Evolutionary conservation across 2,113 vertebrate species (phyloP).

Genomic region (Eclectus roratus): DNA sequence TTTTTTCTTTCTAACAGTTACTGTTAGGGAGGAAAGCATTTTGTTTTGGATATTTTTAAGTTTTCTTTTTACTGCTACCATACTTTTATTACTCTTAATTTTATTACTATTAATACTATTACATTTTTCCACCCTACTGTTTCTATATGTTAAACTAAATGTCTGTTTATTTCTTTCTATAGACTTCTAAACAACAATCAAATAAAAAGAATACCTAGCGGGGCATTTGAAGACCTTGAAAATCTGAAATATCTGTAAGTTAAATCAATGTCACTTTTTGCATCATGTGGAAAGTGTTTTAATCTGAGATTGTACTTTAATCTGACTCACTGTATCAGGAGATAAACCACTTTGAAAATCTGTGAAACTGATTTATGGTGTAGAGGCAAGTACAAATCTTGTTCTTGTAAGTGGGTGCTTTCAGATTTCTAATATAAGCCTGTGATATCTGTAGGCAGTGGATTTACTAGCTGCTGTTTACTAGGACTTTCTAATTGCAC

Average conservation of each 20-base stretch:
- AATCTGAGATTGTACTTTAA: not conserved
- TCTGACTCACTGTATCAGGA: not conserved
- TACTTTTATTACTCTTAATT: not conserved
- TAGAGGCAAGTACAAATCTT: not conserved
- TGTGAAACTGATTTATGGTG: not conserved
- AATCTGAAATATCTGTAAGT: constrained; percentile 99
- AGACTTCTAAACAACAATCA: constrained; percentile 98
- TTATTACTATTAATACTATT: not conserved
- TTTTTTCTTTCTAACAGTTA: not conserved
- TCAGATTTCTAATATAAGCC: not conserved
- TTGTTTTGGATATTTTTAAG: not conserved
- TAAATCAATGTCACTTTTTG: not conserved
- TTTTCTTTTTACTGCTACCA: not conserved
- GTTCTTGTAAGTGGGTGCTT: not conserved
- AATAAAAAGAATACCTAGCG: constrained; percentile 89
- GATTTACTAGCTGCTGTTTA: not conserved
- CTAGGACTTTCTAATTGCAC: not conserved
- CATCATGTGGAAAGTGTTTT: not conserved
- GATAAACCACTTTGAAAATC: not conserved
- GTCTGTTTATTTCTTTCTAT: not conserved
- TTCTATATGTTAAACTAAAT: not conserved
- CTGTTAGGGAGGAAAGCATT: not conserved
- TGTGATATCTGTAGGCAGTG: not conserved
- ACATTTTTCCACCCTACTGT: not conserved
- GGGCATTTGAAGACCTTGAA: constrained; percentile 94